Percentiles rank a stretch among this genome's conserved stretches.
These are phyloP conservation scores for Sesamia nonagrioides DNA, from an alignment of 1,140 invertebrate genomes.

Conservation along the genomic window DNA sequence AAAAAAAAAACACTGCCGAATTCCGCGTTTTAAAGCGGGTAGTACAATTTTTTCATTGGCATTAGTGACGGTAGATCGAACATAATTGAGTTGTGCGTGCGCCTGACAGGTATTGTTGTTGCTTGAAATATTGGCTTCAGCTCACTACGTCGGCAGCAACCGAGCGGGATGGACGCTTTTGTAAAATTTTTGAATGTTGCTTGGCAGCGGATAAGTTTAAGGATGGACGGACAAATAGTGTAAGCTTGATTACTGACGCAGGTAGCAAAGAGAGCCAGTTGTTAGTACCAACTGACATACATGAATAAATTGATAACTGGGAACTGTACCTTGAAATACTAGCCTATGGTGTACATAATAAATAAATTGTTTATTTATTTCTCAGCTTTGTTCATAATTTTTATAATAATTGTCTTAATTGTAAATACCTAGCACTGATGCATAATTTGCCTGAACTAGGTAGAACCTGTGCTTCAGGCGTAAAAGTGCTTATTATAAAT, in stretches of 20 bases:
- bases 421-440: too few species aligned
- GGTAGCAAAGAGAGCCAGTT: background rate
- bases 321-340: too few species aligned
- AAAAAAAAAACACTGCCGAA: conserved; percentile 24
- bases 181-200: background rate
- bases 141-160: background rate
- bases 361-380: too few species aligned
- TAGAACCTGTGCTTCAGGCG: too few species aligned
- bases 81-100: conserved; percentile 48
- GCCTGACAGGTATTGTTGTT: conserved; percentile 45
- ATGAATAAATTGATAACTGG: too few species aligned
- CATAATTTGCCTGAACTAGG: too few species aligned
- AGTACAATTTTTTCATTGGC: conserved; percentile 46
- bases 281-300: too few species aligned
- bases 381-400: too few species aligned
- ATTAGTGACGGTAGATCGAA: conserved; percentile 49
- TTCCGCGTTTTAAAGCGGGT: conserved; percentile 26
- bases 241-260: background rate
- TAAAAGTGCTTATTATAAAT: too few species aligned
- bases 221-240: background rate
- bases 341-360: too few species aligned
- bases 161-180: background rate
- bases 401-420: too few species aligned
- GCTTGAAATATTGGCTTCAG: conserved; percentile 44
- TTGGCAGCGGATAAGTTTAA: background rate